A percentile compares a stretch with the other conserved stretches of the same genome.
These are phyloP conservation scores for Elgaria multicarinata DNA, from an alignment of 2,113 vertebrate genomes.

Conservation along the genomic window DNA sequence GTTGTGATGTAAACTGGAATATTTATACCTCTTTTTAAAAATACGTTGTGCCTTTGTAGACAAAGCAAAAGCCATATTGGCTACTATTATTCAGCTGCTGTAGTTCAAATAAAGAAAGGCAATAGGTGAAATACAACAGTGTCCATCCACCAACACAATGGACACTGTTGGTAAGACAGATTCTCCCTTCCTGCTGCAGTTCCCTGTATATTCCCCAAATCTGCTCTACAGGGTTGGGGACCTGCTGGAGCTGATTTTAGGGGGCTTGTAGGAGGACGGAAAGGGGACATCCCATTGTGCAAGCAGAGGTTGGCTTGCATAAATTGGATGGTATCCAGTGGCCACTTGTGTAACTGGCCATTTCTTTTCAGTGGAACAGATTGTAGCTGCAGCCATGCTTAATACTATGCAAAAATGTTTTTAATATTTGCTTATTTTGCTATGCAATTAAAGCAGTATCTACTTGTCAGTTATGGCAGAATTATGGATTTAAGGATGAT, in stretches of 20 bases:
- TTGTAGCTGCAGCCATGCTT: conserved; percentile 62
- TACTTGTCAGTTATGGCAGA: background rate
- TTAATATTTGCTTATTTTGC: conserved; percentile 44
- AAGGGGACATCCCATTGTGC: background rate
- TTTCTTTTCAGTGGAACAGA: conserved; percentile 35
- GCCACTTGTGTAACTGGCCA: background rate
- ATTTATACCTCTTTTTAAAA: conserved; percentile 3
- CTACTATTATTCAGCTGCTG: conserved; percentile 12
- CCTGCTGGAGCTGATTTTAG: background rate
- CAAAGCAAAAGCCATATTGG: background rate
- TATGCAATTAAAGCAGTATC: conserved; percentile 46
- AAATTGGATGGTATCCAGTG: background rate
- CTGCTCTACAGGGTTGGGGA: background rate
- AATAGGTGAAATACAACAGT: background rate
- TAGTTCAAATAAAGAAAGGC: conserved; percentile 15
- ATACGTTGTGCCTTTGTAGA: background rate
- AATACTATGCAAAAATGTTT: conserved; percentile 67
- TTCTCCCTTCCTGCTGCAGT: background rate
- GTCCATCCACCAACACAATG: background rate
- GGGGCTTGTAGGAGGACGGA: background rate
- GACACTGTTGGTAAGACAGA: background rate
- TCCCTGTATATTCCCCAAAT: background rate
- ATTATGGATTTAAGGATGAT: background rate
- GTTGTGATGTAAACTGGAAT: conserved; percentile 9
- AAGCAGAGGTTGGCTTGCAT: background rate